These are phyloP conservation scores for Limnothrissa miodon DNA, from an alignment of 2,113 vertebrate genomes.

Conservation along the genomic window DNA sequence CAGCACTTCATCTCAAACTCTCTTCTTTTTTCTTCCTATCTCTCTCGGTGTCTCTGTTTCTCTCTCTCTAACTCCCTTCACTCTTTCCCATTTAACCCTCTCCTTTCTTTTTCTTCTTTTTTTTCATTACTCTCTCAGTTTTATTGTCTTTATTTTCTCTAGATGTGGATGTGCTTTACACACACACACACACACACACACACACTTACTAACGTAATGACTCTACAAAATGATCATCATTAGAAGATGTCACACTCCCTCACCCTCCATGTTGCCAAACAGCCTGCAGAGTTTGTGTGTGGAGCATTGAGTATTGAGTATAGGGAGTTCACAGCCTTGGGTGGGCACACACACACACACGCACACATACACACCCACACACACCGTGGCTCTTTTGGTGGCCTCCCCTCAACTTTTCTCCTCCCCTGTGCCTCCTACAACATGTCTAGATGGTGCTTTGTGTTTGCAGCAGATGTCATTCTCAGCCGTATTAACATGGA, in stretches of 20 bases:
- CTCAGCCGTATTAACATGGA: neutral
- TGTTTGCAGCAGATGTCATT: neutral
- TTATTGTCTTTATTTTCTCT: neutral
- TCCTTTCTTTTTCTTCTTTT: neutral
- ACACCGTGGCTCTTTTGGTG: neutral
- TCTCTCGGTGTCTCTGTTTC: neutral
- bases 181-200: too few relatives aligned
- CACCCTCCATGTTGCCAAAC: neutral
- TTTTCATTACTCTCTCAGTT: neutral
- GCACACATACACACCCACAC: conserved; percentile 2
- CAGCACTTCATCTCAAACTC: neutral
- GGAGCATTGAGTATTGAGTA: neutral
- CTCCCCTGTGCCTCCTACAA: neutral
- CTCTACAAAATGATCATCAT: neutral
- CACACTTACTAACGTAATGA: too few relatives aligned
- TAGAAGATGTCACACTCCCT: neutral
- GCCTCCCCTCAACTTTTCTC: neutral
- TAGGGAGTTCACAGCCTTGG: neutral
- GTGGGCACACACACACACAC: neutral
- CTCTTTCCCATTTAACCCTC: neutral
- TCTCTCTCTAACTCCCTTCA: neutral
- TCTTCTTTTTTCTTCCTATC: too few relatives aligned
- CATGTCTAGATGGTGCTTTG: neutral
- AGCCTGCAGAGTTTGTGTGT: neutral
- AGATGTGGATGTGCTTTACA: neutral